A percentile compares a stretch with the other conserved stretches of the same genome.
phyloP scores from a whole-genome alignment of 1,140 invertebrate genomes.

The Adelges cooleyi region DNA sequence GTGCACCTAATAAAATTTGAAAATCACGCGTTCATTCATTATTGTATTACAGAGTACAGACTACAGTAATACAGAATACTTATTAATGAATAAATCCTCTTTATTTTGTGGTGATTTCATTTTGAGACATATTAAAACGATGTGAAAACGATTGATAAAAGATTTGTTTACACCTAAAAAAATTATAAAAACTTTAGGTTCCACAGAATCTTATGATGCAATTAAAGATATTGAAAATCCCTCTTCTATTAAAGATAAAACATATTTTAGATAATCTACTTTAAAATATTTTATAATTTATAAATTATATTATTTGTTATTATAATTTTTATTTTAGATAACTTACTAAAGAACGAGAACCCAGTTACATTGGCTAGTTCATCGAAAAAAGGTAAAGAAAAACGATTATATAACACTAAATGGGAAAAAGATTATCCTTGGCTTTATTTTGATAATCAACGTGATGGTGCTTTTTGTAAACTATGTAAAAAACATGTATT shows the following conservation, averaged over 20 bases:
- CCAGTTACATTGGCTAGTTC: not conserved
- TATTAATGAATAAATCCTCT: not conserved
- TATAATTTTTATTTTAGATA: not conserved
- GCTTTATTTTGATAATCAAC: not conserved
- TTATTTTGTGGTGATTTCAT: not conserved
- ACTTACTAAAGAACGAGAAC: not conserved
- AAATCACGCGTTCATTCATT: not conserved
- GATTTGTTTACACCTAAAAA: not conserved
- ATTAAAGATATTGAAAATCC: not conserved
- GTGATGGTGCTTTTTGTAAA: not conserved
- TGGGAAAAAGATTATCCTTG: not conserved
- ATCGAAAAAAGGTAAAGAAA: not conserved
- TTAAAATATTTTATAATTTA: not conserved
- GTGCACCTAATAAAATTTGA: too few species aligned
- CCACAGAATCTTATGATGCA: not conserved
- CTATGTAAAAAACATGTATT: not conserved
- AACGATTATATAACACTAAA: not conserved
- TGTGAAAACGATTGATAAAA: not conserved
- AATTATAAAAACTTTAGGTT: not conserved
- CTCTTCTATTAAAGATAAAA: not conserved
- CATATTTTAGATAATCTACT: not conserved
- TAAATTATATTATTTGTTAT: not conserved
- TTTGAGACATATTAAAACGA: not conserved
- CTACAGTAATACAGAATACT: not conserved
- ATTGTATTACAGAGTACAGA: not conserved